phyloP scores from a whole-genome alignment of 2,113 vertebrate species.

The Junco hyemalis region DNA sequence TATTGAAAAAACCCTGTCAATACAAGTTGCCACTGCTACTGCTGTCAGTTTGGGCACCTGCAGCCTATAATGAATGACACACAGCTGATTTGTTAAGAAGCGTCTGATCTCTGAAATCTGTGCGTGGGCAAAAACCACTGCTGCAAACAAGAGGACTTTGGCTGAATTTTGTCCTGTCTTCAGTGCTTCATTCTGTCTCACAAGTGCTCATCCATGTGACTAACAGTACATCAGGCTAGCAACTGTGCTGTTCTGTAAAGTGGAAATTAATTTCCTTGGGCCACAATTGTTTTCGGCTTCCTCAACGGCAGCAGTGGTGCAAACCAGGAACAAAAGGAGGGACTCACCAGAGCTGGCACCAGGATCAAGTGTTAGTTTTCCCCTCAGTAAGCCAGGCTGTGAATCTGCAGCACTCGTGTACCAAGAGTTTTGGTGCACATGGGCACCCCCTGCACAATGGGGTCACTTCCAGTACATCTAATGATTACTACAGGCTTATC shows the following conservation, averaged over 20 bases:
- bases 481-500: neutral
- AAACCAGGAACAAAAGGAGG: neutral
- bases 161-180: neutral
- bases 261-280: neutral
- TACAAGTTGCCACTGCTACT: neutral
- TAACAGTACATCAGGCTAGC: neutral
- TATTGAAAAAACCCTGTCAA: neutral
- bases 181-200: neutral
- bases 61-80: neutral
- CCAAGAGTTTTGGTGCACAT: neutral
- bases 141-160: neutral
- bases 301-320: neutral
- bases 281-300: neutral
- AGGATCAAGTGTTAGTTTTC: neutral
- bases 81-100: neutral
- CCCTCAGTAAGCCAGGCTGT: slow-evolving; percentile 21
- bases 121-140: neutral
- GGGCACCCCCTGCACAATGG: neutral
- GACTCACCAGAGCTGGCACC: neutral
- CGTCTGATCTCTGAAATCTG: neutral
- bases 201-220: neutral
- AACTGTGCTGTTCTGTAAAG: neutral
- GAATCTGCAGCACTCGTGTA: neutral
- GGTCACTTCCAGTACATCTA: neutral
- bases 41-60: neutral